Base-by-base conservation (phyloP, 2,888 invertebrate species). In the Julus scanicus region DNA sequence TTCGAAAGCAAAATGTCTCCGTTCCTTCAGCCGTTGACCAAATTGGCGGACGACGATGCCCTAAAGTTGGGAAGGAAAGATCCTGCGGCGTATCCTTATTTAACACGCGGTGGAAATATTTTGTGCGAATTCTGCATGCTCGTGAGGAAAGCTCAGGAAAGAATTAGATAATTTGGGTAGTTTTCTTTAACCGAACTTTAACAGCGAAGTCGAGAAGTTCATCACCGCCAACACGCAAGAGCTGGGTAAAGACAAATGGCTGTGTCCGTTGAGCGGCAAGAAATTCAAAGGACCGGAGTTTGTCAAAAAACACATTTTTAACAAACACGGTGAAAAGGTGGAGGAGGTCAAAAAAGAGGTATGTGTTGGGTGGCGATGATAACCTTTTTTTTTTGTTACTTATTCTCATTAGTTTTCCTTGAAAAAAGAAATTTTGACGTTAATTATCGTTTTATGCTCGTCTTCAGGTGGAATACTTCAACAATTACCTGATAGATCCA, bases 221-320 rank as follows among this genome's bases (percentile, higher is more conserved):
- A 95, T 99, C 20, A 95, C 96, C 91, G 96, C 98, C 0, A 99
- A 99, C 92, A 98, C 98, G 0, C 97, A 99, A 91, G 99, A 99
- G 93, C 92, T 99, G 90, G 97, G 97, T 0, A 98, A 98, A 92
- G 99, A 99, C 92, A 99, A 99, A 91, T 99, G 99, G 99, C 92
- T 99, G 90, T 99, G 99, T 92, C 99, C 99, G 0, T 93, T 99
- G 11, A 99, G 98, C 88, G 99, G 99, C 0, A 99, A 99, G 92
- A 99, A 99, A 92, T 99, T 99, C 93, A 99, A 99, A 92, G 95
- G 99, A 0, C 99, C 99, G 0, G 99, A 99, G 92, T 99, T 99
- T 93, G 98, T 99, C 49, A 95, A 98, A 89, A 99, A 99, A 92
- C 99, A 99, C 92, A 98, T 99, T 90, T 96, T 97, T 92, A 99